Evolutionary conservation across 2,888 invertebrate genomes (phyloP).

Genomic region (Palloptera scutellata): DNA sequence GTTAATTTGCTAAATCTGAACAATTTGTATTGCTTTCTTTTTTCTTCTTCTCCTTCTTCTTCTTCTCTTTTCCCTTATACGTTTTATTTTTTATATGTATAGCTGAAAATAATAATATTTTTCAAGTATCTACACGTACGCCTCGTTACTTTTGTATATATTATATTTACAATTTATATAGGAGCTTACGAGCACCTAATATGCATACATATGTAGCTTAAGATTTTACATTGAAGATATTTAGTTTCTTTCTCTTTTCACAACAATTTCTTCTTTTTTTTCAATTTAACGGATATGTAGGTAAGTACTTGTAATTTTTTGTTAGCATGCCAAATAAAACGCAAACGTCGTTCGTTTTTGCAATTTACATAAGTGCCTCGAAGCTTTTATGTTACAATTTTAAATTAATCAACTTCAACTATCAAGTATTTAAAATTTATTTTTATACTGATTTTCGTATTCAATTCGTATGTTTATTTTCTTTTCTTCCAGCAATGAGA

Average conservation of each 20-base stretch:
- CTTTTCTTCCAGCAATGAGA: too few relatives aligned
- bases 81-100: neutral
- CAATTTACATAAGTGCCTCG: constrained; percentile 24
- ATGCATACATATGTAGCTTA: too few relatives aligned
- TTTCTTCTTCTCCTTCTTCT: neutral
- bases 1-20: constrained; percentile 19
- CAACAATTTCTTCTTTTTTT: too few relatives aligned
- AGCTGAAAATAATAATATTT: constrained; percentile 4
- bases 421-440: neutral
- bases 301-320: too few relatives aligned
- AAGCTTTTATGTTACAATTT: constrained; percentile 12
- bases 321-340: too few relatives aligned
- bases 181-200: too few relatives aligned
- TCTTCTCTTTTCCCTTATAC: neutral
- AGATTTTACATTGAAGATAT: too few relatives aligned
- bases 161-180: neutral
- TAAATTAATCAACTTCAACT: constrained; percentile 21
- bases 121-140: constrained; percentile 13
- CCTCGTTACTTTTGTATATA: constrained; percentile 10
- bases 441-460: too few relatives aligned
- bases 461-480: too few relatives aligned
- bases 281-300: too few relatives aligned
- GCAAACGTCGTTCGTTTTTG: neutral
- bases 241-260: too few relatives aligned
- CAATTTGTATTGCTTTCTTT: constrained; percentile 36